Evolutionary conservation across 2,113 vertebrate species (phyloP).

Genomic region (Otocyon megalotis): DNA sequence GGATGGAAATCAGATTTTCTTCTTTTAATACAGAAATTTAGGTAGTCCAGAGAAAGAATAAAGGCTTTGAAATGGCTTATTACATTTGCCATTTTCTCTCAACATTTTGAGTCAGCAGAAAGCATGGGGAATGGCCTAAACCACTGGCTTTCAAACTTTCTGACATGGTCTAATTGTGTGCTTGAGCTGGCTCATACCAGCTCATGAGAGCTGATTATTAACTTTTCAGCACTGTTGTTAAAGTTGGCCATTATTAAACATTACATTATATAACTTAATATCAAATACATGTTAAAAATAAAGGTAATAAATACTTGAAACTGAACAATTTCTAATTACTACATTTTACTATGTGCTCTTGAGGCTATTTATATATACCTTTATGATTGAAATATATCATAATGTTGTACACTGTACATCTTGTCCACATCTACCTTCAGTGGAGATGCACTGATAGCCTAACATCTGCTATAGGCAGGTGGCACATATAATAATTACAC

Average conservation of each 20-base stretch:
- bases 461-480: background rate
- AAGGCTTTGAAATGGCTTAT: slow-evolving; percentile 21
- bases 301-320: background rate
- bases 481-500: background rate
- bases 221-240: background rate
- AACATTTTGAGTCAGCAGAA: slow-evolving; percentile 22
- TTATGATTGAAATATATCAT: background rate
- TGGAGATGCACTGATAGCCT: background rate
- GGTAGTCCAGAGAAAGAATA: background rate
- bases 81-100: slow-evolving; percentile 1
- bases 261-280: background rate
- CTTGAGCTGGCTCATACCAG: background rate
- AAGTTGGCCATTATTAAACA: background rate
- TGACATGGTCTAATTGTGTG: background rate
- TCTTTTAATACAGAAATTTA: slow-evolving; percentile 2
- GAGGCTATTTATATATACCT: background rate
- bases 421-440: background rate
- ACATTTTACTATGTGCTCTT: background rate
- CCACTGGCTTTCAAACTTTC: background rate
- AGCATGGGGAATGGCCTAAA: background rate
- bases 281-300: slow-evolving; percentile 8
- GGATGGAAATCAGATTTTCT: slow-evolving; percentile 20
- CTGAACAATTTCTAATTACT: background rate
- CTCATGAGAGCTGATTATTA: background rate
- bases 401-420: background rate